A percentile compares a stretch with the other conserved stretches of the same genome.
phyloP scores from a whole-genome alignment of 2,113 vertebrate species.

The Leuciscus idus region DNA sequence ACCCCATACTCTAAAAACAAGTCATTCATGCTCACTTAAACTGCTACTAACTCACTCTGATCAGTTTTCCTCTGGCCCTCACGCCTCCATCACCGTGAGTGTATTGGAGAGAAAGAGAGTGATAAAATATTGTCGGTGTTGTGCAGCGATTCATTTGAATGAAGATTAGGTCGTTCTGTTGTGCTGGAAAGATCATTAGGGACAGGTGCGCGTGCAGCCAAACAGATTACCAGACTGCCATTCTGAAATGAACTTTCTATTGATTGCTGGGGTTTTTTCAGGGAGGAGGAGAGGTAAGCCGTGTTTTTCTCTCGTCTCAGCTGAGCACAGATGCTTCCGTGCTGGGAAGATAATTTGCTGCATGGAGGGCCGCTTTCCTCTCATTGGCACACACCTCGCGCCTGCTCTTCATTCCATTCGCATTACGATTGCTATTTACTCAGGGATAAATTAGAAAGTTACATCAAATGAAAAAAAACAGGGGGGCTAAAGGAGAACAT shows the following conservation, averaged over 20 bases:
- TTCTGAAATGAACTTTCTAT: conserved; percentile 77
- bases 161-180: conserved; percentile 44
- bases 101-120: neutral
- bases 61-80: neutral
- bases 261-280: conserved; percentile 70
- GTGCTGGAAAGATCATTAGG: conserved; percentile 63
- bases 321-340: conserved; percentile 40
- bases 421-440: conserved; percentile 16
- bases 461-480: conserved; percentile 27
- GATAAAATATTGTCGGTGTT: conserved; percentile 2
- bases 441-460: conserved; percentile 24
- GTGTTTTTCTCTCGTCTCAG: conserved; percentile 43
- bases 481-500: conserved; percentile 1
- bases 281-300: conserved; percentile 37
- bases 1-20: neutral
- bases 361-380: conserved; percentile 18
- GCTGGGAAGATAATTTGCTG: conserved; percentile 46
- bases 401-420: conserved; percentile 12
- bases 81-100: neutral
- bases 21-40: neutral
- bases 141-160: conserved; percentile 36
- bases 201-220: conserved; percentile 70
- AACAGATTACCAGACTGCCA: conserved; percentile 70
- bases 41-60: neutral
- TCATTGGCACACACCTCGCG: conserved; percentile 7